Base-by-base conservation (phyloP, 2,113 vertebrate genomes). In the Rhinichthys klamathensis region DNA sequence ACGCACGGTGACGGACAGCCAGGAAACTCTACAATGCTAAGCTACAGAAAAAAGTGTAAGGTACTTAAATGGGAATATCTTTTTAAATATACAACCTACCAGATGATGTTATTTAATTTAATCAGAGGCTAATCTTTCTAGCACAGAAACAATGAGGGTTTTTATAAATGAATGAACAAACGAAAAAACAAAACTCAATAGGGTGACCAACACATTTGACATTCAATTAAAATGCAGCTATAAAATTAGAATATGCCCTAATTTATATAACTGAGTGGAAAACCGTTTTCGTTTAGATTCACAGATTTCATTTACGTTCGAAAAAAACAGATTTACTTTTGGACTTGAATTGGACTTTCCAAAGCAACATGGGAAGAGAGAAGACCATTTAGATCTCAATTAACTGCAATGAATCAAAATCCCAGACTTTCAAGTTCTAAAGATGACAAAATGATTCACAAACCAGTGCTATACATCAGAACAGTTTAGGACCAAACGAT, bases 1-100 rank as follows among this genome's bases (percentile, higher is more conserved):
- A 60, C n/a, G 32, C 27, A 77, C 0, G 0, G 56, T 56, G 81
- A 74, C 8, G 6, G 65, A 77, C 41, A 38, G 69, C 46, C 21
- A 69, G 80, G 46, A 80, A 86, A 70, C 35, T 21, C 6, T 38
- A 4, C 21, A 44, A 10, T 72, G 69, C 32, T 41, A 70, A 69
- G 32, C 65, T 38, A 70, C 18, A 70, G 51, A 69, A 69, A 35
- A 35, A 65, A 69, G 21, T 38, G 38, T 23, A 69, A 32, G 32
- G 18, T 69, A 21, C 65, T 67, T 12, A 61, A 35, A 38, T 23
- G 18, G 8, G 9, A 70, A 70, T 38, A 70, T 23, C 3, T 70
- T 70, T 70, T 70, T 69, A 35, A 21, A 69, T 38, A 70, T 23
- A 38, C 10, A 35, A 70, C 18, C 21, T 18, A 70, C 2, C 8